phyloP scores from a whole-genome alignment of 2,888 invertebrate genomes.

The Clanis bilineata region DNA sequence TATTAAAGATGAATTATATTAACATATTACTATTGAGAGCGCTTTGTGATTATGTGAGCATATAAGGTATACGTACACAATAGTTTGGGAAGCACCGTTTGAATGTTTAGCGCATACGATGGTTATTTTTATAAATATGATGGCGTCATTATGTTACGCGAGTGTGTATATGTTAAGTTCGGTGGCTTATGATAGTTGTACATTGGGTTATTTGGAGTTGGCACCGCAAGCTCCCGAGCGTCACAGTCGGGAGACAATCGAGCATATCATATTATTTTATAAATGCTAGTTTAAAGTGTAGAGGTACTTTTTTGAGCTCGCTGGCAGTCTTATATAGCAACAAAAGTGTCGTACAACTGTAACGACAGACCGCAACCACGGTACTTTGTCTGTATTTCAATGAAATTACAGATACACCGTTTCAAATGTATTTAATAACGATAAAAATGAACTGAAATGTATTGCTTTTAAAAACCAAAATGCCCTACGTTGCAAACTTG shows the following conservation, averaged over 20 bases:
- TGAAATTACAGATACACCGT: too few relatives aligned
- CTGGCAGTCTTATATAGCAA: too few relatives aligned
- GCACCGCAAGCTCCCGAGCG: slow-evolving; percentile 36
- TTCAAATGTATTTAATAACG: too few relatives aligned
- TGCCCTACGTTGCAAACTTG: too few relatives aligned
- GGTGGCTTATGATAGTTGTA: slow-evolving; percentile 65
- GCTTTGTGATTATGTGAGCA: slow-evolving; percentile 40
- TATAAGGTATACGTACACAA: slow-evolving; percentile 31
- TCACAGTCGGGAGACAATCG: slow-evolving; percentile 41
- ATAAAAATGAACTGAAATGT: too few relatives aligned
- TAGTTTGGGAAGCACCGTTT: slow-evolving; percentile 35
- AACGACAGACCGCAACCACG: too few relatives aligned
- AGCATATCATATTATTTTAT: slow-evolving; percentile 73
- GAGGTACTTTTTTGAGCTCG: too few relatives aligned
- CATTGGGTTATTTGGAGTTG: slow-evolving; percentile 56
- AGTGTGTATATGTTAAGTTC: slow-evolving; percentile 66
- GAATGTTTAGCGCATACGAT: slow-evolving; percentile 33
- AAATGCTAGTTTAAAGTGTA: slow-evolving; percentile 48
- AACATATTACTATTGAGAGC: slow-evolving; percentile 46
- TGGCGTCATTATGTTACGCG: slow-evolving; percentile 41
- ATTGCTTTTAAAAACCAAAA: too few relatives aligned
- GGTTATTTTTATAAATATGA: slow-evolving; percentile 40
- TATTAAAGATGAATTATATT: slow-evolving; percentile 58
- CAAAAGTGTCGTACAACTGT: too few relatives aligned
- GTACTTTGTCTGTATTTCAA: too few relatives aligned